Base-by-base conservation (phyloP, 2,113 vertebrate genomes). In the Castor canadensis region DNA sequence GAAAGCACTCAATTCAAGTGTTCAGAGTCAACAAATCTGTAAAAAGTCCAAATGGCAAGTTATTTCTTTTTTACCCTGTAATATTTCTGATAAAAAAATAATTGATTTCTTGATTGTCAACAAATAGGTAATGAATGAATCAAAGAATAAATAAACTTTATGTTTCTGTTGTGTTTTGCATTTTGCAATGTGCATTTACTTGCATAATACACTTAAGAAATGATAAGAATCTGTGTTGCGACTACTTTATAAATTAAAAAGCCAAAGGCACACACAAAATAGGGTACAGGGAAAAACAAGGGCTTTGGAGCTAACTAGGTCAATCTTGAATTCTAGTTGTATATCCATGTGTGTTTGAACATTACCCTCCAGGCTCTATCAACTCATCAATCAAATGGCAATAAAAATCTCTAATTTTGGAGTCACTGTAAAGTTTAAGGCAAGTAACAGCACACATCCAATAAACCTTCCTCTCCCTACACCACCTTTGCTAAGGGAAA, bases 1-100 rank as follows among this genome's bases (percentile, higher is more conserved):
- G 47, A 93, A 87, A 71, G 66, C 32, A 40, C 12, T 92, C 11
- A 35, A 45, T 67, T 85, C n/a, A 87, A 66, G 67, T 76, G 13
- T 67, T 93, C 52, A 89, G 67, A 76, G 45, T 76, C 72, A 73
- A n/a, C 22, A 94, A 38, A 90, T 91, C 72, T 93, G 5, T 95
- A 62, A 77, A 87, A 95, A 56, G 6, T 11, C 15, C 12, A 77
- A 72, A 77, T 56, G 38, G 5, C 20, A 52, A 15, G 22, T 28
- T 52, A 1, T 45, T 83, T 81, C 5, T 88, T 84, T 35, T 35
- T 11, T 1, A 10, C 3, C 20, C 19, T 16, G 16, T 11, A 81
- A 11, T 96, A 91, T 60, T 92, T 66, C 19, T 67, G 28, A 49
- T 82, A 3, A 80, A 3, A 80, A 91, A 76, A 69, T 38, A 87